These are phyloP conservation scores for Magallana angulata DNA, from an alignment of 1,140 invertebrate species.

Conservation along the genomic window DNA sequence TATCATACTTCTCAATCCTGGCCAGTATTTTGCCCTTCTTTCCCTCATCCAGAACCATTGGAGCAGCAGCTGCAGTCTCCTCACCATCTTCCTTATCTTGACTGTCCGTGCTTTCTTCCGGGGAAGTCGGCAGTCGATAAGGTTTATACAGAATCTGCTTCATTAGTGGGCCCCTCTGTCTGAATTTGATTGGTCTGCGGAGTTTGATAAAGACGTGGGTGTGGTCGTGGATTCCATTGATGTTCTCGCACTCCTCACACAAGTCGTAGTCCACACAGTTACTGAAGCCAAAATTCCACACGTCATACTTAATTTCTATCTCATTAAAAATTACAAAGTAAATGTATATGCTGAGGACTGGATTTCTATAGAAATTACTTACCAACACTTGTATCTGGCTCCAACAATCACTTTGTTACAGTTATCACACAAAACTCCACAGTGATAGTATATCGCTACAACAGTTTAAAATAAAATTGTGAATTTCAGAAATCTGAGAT, in stretches of 20 bases:
- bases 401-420: conserved; percentile 75
- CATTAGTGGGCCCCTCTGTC: conserved; percentile 60
- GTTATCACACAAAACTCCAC: conserved; percentile 75
- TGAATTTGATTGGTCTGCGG: conserved; percentile 63
- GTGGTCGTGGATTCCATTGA: conserved; percentile 69
- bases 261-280: conserved; percentile 78
- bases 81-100: background rate
- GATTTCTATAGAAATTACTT: conserved; percentile 53
- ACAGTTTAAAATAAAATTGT: background rate
- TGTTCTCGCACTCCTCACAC: conserved; percentile 76
- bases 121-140: background rate
- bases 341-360: no score
- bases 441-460: conserved; percentile 71
- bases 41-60: conserved; percentile 17
- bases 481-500: background rate
- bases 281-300: conserved; percentile 58
- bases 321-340: no score
- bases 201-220: conserved; percentile 77
- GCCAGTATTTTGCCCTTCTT: conserved; percentile 49
- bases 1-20: conserved; percentile 58
- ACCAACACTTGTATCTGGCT: conserved; percentile 78
- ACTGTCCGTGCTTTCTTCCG: background rate
- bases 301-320: background rate
- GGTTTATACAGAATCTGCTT: conserved; percentile 50
- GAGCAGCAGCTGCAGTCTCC: conserved; percentile 23